These are phyloP conservation scores for Eulemur rubriventer DNA, from an alignment of 2,797 vertebrate species.

Conservation along the genomic window DNA sequence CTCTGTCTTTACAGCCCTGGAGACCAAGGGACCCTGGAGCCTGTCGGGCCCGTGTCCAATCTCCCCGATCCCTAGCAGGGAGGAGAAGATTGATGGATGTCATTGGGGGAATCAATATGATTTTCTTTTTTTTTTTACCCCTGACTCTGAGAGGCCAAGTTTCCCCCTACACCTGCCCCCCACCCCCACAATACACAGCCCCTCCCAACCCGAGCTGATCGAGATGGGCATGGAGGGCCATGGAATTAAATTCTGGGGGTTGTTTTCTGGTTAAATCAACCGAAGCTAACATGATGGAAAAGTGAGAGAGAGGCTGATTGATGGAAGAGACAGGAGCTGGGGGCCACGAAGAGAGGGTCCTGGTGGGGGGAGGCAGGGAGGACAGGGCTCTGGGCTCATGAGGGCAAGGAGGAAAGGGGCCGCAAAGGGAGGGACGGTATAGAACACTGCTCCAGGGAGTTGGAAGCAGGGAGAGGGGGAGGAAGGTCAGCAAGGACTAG, in stretches of 20 bases:
- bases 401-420: background rate
- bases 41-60: background rate
- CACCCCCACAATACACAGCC: background rate
- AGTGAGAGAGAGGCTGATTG: slow-evolving; percentile 47
- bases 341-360: background rate
- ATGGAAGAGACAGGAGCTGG: background rate
- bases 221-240: slow-evolving; percentile 63
- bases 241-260: slow-evolving; percentile 72
- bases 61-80: background rate
- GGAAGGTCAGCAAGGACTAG: background rate
- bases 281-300: slow-evolving; percentile 62
- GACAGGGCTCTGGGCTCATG: background rate
- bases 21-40: background rate
- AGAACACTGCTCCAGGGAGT: background rate
- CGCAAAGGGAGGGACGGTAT: background rate
- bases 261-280: slow-evolving; percentile 80
- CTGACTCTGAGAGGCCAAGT: slow-evolving; percentile 15
- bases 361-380: background rate
- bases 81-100: slow-evolving; percentile 26
- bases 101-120: slow-evolving; percentile 45
- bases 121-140: slow-evolving; percentile 33
- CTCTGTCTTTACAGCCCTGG: background rate
- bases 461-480: background rate
- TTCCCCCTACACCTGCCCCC: background rate
- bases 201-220: slow-evolving; percentile 18